Conservation (phyloP, 2,797 vertebrate species). For the Thripadectes ignobilis region DNA sequence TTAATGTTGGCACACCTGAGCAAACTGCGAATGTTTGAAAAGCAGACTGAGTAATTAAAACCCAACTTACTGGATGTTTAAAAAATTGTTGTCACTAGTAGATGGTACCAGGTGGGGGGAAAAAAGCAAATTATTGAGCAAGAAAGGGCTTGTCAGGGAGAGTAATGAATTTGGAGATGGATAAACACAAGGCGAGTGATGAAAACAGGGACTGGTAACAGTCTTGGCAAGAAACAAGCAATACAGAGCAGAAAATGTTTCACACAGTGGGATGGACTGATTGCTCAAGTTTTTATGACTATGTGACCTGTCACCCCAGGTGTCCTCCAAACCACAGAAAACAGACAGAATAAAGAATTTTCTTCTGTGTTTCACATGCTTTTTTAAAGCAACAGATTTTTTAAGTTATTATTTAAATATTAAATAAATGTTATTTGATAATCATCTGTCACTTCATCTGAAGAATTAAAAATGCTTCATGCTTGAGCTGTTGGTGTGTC, state of each 20-base stretch:
- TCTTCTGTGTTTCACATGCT: background rate
- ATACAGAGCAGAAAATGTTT: background rate
- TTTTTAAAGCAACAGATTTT: background rate
- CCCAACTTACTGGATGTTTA: background rate
- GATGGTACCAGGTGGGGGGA: background rate
- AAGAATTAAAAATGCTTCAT: slow-evolving; percentile 68
- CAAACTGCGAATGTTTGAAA: slow-evolving; percentile 6
- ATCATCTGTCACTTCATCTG: slow-evolving; percentile 58
- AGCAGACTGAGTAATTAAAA: slow-evolving; percentile 22
- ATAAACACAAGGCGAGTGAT: slow-evolving; percentile 58
- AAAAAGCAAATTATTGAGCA: slow-evolving; percentile 2
- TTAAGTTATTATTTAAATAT: slow-evolving; percentile 25
- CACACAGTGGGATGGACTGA: background rate
- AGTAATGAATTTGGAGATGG: slow-evolving; percentile 40
- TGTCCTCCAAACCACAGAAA: background rate
- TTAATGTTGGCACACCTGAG: background rate
- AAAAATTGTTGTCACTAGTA: background rate
- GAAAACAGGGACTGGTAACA: slow-evolving; percentile 35
- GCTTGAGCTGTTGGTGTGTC: slow-evolving; percentile 62
- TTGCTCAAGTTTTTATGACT: background rate
- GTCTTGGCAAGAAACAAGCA: slow-evolving; percentile 23
- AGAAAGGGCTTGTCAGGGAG: slow-evolving; percentile 40
- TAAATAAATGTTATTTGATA: slow-evolving; percentile 50
- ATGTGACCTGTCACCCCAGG: background rate
- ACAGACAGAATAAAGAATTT: background rate